Evolutionary conservation across 2,888 invertebrate species (phyloP).

Genomic region (Drosophila vallismaia): DNA sequence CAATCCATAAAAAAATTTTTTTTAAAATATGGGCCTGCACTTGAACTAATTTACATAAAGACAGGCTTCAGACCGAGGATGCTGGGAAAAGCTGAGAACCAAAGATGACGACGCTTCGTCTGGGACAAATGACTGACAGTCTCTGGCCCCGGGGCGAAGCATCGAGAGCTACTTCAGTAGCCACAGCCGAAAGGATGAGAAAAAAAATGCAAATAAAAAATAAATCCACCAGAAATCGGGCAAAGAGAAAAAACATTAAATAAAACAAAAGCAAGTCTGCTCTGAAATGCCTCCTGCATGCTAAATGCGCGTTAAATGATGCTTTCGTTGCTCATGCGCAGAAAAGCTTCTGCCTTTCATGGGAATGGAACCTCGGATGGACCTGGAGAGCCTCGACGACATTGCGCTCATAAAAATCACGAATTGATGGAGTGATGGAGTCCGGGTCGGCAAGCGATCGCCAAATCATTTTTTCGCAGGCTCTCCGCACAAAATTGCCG

Average conservation of each 20-base stretch:
- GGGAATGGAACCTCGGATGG: constrained; percentile 21
- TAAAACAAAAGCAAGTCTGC: constrained; percentile 54
- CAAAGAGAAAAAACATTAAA: constrained; percentile 1
- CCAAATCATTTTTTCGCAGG: constrained; percentile 80
- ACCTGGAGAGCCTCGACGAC: constrained; percentile 51
- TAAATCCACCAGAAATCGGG: constrained; percentile 7
- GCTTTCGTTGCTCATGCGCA: constrained; percentile 78
- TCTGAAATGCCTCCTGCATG: constrained; percentile 35
- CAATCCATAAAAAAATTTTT: not conserved
- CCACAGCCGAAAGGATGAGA: constrained; percentile 73
- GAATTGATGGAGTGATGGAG: constrained; percentile 81
- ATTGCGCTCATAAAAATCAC: constrained; percentile 83
- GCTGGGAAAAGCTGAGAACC: not conserved
- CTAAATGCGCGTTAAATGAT: constrained; percentile 80
- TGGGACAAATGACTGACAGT: constrained; percentile 75
- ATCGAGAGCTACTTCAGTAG: constrained; percentile 82
- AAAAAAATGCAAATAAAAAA: constrained; percentile 24
- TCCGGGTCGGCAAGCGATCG: constrained; percentile 75
- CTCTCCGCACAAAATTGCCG: constrained; percentile 71
- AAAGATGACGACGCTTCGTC: constrained; percentile 54
- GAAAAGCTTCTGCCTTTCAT: constrained; percentile 15
- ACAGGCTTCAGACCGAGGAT: constrained; percentile 16
- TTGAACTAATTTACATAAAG: constrained; percentile 79
- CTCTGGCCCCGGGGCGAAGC: constrained; percentile 54
- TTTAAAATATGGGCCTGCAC: constrained; percentile 27